phyloP scores from a whole-genome alignment of 2,888 invertebrate genomes.

The Eumerus sabulonum region DNA sequence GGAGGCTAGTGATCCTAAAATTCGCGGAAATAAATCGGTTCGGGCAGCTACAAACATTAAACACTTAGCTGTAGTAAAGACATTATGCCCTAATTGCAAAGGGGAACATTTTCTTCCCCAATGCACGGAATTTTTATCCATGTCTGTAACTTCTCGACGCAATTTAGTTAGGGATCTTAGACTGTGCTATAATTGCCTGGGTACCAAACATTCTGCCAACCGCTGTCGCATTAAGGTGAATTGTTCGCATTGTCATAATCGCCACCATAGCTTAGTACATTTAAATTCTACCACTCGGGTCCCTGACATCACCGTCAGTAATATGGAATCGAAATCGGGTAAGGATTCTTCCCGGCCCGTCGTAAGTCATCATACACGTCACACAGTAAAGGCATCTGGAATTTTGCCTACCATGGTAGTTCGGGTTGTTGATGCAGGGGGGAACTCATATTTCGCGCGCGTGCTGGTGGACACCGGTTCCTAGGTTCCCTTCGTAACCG shows the following conservation, averaged over 20 bases:
- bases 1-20: constrained; percentile 14
- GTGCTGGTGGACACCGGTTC: constrained; percentile 14
- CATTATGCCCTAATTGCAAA: constrained; percentile 3
- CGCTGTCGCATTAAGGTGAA: constrained; percentile 6
- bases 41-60: background rate
- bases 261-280: constrained; percentile 20
- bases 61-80: background rate
- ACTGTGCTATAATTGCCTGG: constrained; percentile 17
- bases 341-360: background rate
- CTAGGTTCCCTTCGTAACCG: constrained; percentile 19
- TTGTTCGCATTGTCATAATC: constrained; percentile 12
- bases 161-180: constrained; percentile 4
- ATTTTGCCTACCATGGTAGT: constrained; percentile 18
- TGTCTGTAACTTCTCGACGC: background rate
- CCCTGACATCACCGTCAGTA: no score
- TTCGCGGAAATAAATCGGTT: background rate
- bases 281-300: background rate
- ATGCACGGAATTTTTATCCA: background rate
- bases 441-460: constrained; percentile 11
- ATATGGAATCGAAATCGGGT: background rate
- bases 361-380: background rate
- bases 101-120: background rate
- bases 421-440: background rate
- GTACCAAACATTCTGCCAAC: constrained; percentile 7
- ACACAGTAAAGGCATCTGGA: background rate